Evolutionary conservation across 2,888 invertebrate species (phyloP), one percentile per base, ranked within the genome.

Genomic region (Pandemis heparana): DNA sequence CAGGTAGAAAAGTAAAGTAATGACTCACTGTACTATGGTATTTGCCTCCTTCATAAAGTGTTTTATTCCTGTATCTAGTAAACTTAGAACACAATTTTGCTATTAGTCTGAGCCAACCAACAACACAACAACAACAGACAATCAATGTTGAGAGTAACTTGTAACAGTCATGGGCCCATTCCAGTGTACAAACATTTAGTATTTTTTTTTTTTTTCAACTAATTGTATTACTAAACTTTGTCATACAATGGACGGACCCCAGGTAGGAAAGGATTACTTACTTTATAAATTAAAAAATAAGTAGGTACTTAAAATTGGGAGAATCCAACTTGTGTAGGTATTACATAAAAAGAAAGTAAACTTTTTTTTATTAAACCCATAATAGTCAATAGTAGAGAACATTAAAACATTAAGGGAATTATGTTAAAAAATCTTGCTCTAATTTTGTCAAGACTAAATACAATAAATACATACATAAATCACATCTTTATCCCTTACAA

Each of bases 121-220:
- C 48, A 56, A 7, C 46, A 64, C 63, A 68, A 41, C 64, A 64
- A 73, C 63, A 73, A 65, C n/a, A 51, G 38, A 60, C 41, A 43
- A 43, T 66, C 10, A 60, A 74, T 76, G 73, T 77, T 76, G 62
- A 78, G 77, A 78, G 77, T 60, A 78, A 79, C 76, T 79, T 78
- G 72, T 70, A 76, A 74, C 65, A 68, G 71, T 71, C 75, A 76
- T 48, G 67, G 67, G 53, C 18, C 56, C 56, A 67, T 56, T 41
- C 7, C 65, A 56, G 12, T 23, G 56, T 56, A 56, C 56, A 56
- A 23, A 10, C 18, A 56, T 23, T 56, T 4, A 53, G 8, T 53
- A 18, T 32, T 0, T 5, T n/a, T 16, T 16, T 51, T 51, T 51
- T 16, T 16, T 5, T 5, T 12, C 5, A 12, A 51, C 16, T 51